phyloP scores from a whole-genome alignment of 2,113 vertebrate genomes.

The Charina bottae region DNA sequence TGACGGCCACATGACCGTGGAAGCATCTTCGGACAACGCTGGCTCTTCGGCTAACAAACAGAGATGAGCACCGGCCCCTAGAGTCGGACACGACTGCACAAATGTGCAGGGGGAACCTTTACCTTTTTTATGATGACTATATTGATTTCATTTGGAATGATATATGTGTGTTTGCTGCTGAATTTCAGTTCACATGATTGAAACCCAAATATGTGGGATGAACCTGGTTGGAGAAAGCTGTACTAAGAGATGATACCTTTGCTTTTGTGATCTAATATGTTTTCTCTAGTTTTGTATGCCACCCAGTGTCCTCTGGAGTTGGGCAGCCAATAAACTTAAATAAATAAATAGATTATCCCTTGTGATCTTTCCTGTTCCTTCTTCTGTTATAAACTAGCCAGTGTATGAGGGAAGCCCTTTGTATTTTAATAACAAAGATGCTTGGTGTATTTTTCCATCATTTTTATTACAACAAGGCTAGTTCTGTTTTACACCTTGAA shows the following conservation, averaged over 20 bases:
- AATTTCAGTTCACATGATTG: not conserved
- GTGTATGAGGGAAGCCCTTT: not conserved
- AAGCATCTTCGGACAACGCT: no score
- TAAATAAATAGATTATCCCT: not conserved
- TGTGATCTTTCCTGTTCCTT: not conserved
- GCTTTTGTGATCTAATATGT: not conserved
- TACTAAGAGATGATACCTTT: not conserved
- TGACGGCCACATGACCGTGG: no score
- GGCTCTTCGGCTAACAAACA: no score
- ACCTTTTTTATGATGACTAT: not conserved
- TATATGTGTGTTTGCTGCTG: not conserved
- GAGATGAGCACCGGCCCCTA: no score
- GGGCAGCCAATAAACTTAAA: not conserved
- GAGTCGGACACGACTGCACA: no score
- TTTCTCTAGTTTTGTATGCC: not conserved
- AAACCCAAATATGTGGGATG: not conserved
- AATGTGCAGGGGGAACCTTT: no score
- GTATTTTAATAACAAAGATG: not conserved
- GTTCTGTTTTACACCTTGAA: conserved; percentile 9
- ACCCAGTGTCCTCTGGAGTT: not conserved
- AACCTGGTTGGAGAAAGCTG: not conserved
- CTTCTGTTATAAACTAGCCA: not conserved
- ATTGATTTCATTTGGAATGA: not conserved
- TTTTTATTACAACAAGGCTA: not conserved
- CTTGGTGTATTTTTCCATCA: not conserved